Evolutionary conservation across 2,113 vertebrate genomes (phyloP).

Genomic region (Euleptes europaea): DNA sequence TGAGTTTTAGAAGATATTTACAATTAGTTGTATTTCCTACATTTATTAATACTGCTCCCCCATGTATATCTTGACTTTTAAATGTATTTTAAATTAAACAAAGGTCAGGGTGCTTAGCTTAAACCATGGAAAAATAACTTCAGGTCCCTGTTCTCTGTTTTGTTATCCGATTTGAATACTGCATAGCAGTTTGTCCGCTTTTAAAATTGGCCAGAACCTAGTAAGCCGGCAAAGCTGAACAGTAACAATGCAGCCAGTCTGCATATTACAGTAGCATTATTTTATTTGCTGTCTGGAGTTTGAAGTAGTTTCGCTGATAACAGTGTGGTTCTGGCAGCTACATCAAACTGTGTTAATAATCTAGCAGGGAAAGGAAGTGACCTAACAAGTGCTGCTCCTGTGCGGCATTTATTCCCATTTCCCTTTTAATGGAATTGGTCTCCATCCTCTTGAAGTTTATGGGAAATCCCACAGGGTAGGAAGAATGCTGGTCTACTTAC

Average conservation of each 20-base stretch:
- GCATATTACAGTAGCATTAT: neutral
- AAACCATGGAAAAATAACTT: neutral
- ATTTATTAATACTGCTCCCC: neutral
- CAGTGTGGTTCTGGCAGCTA: neutral
- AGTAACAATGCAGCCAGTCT: neutral
- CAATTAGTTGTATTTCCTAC: too few relatives aligned
- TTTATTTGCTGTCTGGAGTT: neutral
- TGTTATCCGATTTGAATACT: too few relatives aligned
- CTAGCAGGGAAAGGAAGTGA: neutral
- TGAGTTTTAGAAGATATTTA: constrained; percentile 4
- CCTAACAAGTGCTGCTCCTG: neutral
- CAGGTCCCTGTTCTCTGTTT: neutral
- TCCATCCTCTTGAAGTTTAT: neutral
- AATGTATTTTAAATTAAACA: neutral
- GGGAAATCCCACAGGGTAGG: neutral
- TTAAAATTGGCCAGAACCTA: neutral
- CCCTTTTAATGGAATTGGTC: neutral
- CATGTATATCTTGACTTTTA: neutral
- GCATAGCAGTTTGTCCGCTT: neutral
- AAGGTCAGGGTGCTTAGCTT: neutral
- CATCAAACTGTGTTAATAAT: neutral
- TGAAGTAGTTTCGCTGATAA: neutral
- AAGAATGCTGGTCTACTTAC: neutral
- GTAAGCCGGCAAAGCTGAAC: neutral
- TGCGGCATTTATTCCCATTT: neutral